phyloP scores from a whole-genome alignment of 2,113 vertebrate species.

The Catharus fuscescens region DNA sequence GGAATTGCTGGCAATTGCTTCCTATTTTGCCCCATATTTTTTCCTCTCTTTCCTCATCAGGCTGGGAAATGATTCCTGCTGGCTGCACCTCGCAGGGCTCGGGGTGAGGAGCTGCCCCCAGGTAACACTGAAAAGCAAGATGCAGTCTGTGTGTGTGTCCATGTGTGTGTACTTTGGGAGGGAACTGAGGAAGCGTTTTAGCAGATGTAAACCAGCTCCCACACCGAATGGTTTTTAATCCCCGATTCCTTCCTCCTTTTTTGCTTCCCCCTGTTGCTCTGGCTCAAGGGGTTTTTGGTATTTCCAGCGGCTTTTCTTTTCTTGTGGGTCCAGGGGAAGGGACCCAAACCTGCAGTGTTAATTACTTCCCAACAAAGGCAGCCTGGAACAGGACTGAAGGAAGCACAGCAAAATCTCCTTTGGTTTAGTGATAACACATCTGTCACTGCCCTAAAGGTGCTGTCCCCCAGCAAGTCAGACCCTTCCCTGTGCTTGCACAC shows the following conservation, averaged over 20 bases:
- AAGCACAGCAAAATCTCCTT: not conserved
- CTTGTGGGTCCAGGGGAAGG: not conserved
- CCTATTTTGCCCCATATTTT: fast-evolving
- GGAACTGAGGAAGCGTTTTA: not conserved
- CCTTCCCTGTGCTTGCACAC: not conserved
- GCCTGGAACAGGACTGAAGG: not conserved
- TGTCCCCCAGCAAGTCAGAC: not conserved
- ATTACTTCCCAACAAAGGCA: not conserved
- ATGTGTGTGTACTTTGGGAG: not conserved
- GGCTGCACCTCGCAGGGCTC: not conserved
- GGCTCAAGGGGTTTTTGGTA: not conserved
- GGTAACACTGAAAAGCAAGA: not conserved
- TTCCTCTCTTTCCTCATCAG: fast-evolving
- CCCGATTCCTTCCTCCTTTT: not conserved
- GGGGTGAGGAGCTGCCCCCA: fast-evolving
- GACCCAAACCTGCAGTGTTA: not conserved
- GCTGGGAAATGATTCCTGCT: not conserved
- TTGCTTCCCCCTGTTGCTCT: not conserved
- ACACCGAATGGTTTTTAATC: not conserved
- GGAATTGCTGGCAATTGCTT: not conserved
- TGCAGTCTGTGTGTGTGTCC: not conserved
- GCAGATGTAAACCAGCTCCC: not conserved
- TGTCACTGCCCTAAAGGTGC: not conserved
- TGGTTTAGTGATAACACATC: not conserved
- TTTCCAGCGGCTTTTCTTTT: not conserved